These are phyloP conservation scores for Silurus lanzhouensis DNA, from an alignment of 2,797 vertebrate genomes.

Conservation along the genomic window DNA sequence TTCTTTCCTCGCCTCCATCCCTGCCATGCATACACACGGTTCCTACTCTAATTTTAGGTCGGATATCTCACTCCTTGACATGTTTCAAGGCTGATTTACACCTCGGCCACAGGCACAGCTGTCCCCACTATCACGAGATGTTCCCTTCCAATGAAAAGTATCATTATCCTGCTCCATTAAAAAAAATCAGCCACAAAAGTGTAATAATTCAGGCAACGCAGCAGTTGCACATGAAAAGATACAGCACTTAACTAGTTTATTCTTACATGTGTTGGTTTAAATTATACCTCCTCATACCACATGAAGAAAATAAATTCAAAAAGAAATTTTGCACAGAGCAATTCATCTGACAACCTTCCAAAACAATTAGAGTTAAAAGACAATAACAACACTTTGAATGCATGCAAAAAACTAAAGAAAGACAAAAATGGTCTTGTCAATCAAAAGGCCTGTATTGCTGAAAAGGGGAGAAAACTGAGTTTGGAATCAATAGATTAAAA, in stretches of 20 bases:
- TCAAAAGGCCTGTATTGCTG: conserved; percentile 71
- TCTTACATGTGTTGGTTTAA: conserved; percentile 67
- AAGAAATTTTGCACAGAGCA: conserved; percentile 61
- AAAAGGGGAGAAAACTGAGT: conserved; percentile 64
- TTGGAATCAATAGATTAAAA: conserved; percentile 77
- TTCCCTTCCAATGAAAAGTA: conserved; percentile 78
- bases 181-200: conserved; percentile 36
- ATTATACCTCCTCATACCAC: conserved; percentile 61
- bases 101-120: conserved; percentile 77
- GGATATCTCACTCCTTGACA: conserved; percentile 78
- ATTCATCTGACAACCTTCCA: conserved; percentile 77
- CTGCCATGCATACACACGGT: conserved; percentile 69
- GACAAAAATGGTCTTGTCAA: conserved; percentile 70
- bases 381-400: conserved; percentile 74
- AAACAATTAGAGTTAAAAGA: conserved; percentile 75
- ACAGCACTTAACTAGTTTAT: conserved; percentile 42
- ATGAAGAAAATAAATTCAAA: conserved; percentile 52
- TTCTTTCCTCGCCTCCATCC: conserved; percentile 59
- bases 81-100: conserved; percentile 80
- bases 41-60: conserved; percentile 77
- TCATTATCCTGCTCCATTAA: conserved; percentile 59
- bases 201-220: conserved; percentile 32
- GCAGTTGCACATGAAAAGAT: conserved; percentile 36
- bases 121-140: conserved; percentile 71
- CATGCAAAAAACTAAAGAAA: conserved; percentile 53